Conservation (phyloP, 2,113 vertebrate genomes). For the Heterochromis multidens region DNA sequence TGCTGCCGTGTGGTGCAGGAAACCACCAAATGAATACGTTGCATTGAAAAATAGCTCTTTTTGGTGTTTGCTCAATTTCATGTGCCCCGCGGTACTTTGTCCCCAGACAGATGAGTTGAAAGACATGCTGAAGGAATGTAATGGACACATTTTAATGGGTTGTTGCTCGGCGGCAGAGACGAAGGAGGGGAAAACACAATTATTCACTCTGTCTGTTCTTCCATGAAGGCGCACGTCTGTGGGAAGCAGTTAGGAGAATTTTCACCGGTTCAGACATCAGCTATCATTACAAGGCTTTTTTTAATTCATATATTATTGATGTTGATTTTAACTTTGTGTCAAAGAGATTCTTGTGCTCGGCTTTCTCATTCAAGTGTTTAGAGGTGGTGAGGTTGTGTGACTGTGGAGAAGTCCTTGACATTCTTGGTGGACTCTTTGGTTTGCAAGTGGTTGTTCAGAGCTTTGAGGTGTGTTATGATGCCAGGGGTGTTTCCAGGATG, state of each 20-base stretch:
- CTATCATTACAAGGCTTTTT: neutral
- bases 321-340: neutral
- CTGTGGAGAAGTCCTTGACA: neutral
- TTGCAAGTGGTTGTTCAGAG: neutral
- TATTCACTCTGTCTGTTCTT: conserved; percentile 31
- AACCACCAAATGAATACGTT: neutral
- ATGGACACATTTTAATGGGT: conserved; percentile 55
- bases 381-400: neutral
- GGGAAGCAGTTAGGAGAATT: neutral
- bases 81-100: conserved; percentile 27
- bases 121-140: conserved; percentile 12
- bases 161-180: conserved; percentile 13
- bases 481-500: neutral
- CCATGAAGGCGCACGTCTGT: neutral
- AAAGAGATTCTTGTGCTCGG: neutral
- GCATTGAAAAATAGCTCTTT: conserved; percentile 36
- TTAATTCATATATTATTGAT: neutral
- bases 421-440: neutral
- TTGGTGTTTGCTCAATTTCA: conserved; percentile 55
- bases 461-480: neutral
- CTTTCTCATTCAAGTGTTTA: neutral
- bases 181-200: conserved; percentile 29
- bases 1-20: neutral
- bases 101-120: conserved; percentile 40
- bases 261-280: neutral